These are phyloP conservation scores for Hyles lineata DNA, from an alignment of 2,888 invertebrate species.

Conservation along the genomic window DNA sequence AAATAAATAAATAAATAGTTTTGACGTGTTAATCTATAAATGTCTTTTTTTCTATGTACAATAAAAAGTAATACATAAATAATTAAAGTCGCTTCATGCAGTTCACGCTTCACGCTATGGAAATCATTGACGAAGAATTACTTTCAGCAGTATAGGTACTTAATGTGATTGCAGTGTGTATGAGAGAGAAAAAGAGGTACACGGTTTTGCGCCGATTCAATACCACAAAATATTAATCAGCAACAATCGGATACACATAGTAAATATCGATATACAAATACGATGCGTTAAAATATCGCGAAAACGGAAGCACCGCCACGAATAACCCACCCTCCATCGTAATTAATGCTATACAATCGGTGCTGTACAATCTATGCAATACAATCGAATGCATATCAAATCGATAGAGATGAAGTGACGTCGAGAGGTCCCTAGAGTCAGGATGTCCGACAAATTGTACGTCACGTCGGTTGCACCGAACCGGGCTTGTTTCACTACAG, in stretches of 20 bases:
- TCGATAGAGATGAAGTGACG: conserved; percentile 18
- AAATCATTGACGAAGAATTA: no score
- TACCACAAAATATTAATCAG: not conserved
- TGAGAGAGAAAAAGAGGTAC: no score
- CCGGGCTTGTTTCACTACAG: not conserved
- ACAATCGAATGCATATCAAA: conserved; percentile 14
- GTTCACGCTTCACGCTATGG: no score
- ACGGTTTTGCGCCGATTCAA: not conserved
- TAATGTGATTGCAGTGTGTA: no score
- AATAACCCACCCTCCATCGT: not conserved
- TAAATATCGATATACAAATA: conserved; percentile 1
- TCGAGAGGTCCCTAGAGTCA: not conserved
- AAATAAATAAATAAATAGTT: no score
- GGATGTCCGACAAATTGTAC: not conserved
- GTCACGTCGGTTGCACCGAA: not conserved
- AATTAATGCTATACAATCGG: conserved; percentile 18
- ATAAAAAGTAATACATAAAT: no score
- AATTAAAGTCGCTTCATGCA: no score
- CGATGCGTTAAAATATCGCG: not conserved
- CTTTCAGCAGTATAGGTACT: no score
- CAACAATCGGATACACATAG: not conserved
- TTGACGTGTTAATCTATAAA: no score
- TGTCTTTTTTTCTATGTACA: no score
- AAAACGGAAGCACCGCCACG: not conserved
- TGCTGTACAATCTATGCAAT: conserved; percentile 8